Conservation (phyloP, 2,888 invertebrate species). For the Argynnis bischoffii region DNA sequence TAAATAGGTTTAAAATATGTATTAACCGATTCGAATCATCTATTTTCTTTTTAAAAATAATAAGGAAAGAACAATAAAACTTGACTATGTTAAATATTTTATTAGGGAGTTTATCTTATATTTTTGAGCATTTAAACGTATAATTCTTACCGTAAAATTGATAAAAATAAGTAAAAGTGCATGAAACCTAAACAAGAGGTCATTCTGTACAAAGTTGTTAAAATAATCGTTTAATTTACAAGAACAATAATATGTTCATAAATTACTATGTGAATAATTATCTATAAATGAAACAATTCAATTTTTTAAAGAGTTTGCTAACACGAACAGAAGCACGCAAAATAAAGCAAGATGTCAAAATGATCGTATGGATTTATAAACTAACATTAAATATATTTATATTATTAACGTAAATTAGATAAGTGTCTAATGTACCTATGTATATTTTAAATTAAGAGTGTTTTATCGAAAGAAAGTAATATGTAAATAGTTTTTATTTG, state of each 20-base stretch:
- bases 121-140: constrained; percentile 13
- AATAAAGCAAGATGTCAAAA: constrained; percentile 1
- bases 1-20: constrained; percentile 32
- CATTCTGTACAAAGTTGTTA: too few species aligned
- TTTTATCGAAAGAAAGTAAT: constrained; percentile 32
- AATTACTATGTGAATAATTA: neutral
- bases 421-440: constrained; percentile 37
- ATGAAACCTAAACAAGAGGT: constrained; percentile 10
- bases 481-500: constrained; percentile 33
- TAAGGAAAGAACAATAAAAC: neutral
- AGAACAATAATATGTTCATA: too few species aligned
- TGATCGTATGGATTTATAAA: constrained; percentile 10
- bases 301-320: neutral
- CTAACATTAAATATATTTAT: constrained; percentile 18
- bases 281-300: neutral
- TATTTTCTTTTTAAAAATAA: constrained; percentile 4
- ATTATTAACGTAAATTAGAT: constrained; percentile 17
- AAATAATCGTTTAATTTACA: too few species aligned
- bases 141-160: neutral
- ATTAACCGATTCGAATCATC: constrained; percentile 10
- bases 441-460: constrained; percentile 34
- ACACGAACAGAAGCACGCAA: constrained; percentile 7
- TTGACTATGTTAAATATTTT: constrained; percentile 8
- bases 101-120: constrained; percentile 3
- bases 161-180: constrained; percentile 22